Conservation (phyloP, 2,797 vertebrate species). For the Periophthalmus magnuspinnatus region DNA sequence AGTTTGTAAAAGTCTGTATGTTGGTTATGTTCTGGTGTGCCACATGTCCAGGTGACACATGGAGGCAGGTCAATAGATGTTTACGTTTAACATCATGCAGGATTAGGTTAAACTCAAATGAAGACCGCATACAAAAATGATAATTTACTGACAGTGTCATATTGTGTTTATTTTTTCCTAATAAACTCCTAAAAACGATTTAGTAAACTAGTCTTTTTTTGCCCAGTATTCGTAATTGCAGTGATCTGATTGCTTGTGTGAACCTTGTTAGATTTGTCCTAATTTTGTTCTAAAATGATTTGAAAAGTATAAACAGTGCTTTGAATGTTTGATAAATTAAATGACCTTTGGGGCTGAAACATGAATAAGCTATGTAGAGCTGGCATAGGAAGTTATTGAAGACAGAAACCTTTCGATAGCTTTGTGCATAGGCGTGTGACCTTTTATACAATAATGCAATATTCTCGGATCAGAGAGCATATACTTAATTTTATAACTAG, state of each 20-base stretch:
- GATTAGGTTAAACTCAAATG: not conserved
- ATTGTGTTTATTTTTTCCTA: too few species aligned
- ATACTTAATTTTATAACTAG: slow-evolving; percentile 56
- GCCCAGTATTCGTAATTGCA: not conserved
- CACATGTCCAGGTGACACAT: not conserved
- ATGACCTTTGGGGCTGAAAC: slow-evolving; percentile 42
- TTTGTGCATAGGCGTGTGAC: slow-evolving; percentile 35
- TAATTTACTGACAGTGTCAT: too few species aligned
- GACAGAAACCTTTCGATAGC: slow-evolving; percentile 23
- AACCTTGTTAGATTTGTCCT: not conserved
- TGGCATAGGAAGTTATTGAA: slow-evolving; percentile 28
- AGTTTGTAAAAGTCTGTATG: not conserved
- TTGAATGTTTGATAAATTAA: slow-evolving; percentile 35
- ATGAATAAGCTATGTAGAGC: slow-evolving; percentile 24
- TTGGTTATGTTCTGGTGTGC: not conserved
- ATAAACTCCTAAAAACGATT: too few species aligned
- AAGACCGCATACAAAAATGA: not conserved
- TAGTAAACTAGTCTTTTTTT: too few species aligned
- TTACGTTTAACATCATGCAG: not conserved
- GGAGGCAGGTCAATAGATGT: not conserved
- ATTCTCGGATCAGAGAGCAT: slow-evolving; percentile 58
- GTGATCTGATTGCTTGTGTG: not conserved
- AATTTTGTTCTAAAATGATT: not conserved
- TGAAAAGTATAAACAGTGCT: slow-evolving; percentile 16
- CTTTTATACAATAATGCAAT: slow-evolving; percentile 47